A percentile compares a stretch with the other conserved stretches of the same genome.
Evolutionary conservation across 2,797 vertebrate species (phyloP).

Genomic region (Eremophila alpestris): DNA sequence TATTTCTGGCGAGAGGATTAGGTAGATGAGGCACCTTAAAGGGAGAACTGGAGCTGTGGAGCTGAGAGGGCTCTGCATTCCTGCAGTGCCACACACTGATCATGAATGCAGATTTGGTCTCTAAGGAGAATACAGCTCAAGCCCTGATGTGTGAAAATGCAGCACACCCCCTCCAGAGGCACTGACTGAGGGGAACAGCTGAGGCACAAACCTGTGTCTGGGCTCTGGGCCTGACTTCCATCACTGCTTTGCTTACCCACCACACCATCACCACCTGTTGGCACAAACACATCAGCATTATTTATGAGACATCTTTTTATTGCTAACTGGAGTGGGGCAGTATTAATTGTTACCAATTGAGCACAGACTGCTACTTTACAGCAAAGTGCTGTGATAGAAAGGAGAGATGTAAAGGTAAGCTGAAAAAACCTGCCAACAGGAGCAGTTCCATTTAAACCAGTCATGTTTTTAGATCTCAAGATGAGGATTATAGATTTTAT

Average conservation of each 20-base stretch:
- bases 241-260: conserved; percentile 40
- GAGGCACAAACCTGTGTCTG: conserved; percentile 70
- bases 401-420: conserved; percentile 1
- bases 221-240: conserved; percentile 45
- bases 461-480: not conserved
- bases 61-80: not conserved
- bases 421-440: conserved; percentile 18
- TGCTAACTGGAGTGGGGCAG: conserved; percentile 19
- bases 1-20: not conserved
- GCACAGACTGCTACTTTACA: conserved; percentile 16
- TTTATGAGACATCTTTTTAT: conserved; percentile 42
- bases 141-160: conserved; percentile 19
- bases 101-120: not conserved
- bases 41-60: not conserved
- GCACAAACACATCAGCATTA: conserved; percentile 46
- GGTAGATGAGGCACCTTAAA: not conserved
- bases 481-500: conserved; percentile 19
- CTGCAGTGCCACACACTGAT: not conserved
- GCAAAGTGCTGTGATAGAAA: not conserved
- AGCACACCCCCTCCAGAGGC: conserved; percentile 30
- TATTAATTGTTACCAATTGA: conserved; percentile 58
- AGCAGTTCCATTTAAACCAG: not conserved
- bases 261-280: conserved; percentile 54
- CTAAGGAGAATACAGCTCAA: not conserved
- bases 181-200: not conserved